Percentiles rank a stretch among this genome's conserved stretches.
These are phyloP conservation scores for Phrynocephalus forsythii DNA, from an alignment of 2,797 vertebrate species.

Conservation along the genomic window DNA sequence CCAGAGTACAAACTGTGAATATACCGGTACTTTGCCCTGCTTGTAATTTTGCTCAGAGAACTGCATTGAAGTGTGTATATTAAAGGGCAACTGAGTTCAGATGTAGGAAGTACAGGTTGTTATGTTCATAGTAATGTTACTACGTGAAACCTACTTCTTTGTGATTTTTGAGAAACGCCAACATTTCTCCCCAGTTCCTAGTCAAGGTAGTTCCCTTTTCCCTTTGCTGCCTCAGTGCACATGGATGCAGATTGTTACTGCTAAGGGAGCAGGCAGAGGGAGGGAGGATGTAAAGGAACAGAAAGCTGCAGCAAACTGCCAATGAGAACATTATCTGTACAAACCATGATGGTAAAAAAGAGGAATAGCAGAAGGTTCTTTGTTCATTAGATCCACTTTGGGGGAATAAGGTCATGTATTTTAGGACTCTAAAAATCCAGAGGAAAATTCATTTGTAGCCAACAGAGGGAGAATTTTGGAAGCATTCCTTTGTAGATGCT, in stretches of 20 bases:
- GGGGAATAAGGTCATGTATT: not conserved
- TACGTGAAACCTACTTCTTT: no score
- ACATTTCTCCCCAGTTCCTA: not conserved
- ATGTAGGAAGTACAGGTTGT: not conserved
- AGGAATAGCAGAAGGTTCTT: not conserved
- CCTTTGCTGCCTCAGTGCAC: not conserved
- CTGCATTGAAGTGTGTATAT: not conserved
- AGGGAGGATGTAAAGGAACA: not conserved
- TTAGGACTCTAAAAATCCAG: not conserved
- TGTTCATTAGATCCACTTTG: not conserved
- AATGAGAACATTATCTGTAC: not conserved
- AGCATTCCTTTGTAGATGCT: not conserved
- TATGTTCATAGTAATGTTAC: not conserved
- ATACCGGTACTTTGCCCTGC: not conserved
- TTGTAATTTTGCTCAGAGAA: not conserved
- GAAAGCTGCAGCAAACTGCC: not conserved
- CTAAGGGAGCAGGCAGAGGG: not conserved
- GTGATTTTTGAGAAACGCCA: no score
- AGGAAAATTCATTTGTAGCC: not conserved
- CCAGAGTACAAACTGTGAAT: not conserved
- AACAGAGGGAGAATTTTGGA: not conserved
- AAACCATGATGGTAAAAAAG: not conserved
- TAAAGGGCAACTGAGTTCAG: not conserved
- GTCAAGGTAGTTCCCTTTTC: not conserved
- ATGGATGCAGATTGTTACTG: not conserved